Evolutionary conservation across 2,888 invertebrate species (phyloP).

Genomic region (Agrypnus murinus): DNA sequence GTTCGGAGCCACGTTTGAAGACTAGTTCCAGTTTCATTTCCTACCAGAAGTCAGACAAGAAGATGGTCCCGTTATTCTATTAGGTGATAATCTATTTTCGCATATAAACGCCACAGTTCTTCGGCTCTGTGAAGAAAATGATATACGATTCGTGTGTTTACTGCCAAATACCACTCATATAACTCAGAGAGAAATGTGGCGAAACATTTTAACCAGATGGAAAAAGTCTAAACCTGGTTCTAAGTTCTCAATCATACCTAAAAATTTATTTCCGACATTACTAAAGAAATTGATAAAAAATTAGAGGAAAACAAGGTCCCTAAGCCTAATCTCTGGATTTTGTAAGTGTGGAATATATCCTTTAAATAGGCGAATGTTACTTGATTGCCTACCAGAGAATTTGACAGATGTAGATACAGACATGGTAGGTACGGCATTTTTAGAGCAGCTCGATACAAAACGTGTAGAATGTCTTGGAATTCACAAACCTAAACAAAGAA

Average conservation of each 20-base stretch:
- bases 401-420: not conserved
- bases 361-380: not conserved
- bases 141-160: too few species aligned
- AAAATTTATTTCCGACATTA: too few species aligned
- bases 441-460: not conserved
- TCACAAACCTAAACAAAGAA: conserved; percentile 6
- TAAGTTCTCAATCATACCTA: not conserved
- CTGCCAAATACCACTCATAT: conserved; percentile 55
- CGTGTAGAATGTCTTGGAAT: not conserved
- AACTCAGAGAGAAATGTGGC: conserved; percentile 59
- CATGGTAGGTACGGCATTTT: conserved; percentile 1
- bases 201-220: not conserved
- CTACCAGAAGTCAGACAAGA: conserved; percentile 20
- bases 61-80: conserved; percentile 12
- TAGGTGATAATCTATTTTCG: conserved; percentile 30
- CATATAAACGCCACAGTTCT: conserved; percentile 12
- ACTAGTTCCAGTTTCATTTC: conserved; percentile 22
- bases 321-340: conserved; percentile 10
- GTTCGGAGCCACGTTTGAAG: conserved; percentile 30
- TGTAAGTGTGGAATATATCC: conserved; percentile 7
- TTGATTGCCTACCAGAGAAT: not conserved
- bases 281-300: too few species aligned
- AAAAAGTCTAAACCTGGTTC: not conserved
- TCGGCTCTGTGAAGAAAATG: conserved; percentile 11
- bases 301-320: not conserved